phyloP scores from a whole-genome alignment of 2,797 vertebrate species.

The Agapornis canus region DNA sequence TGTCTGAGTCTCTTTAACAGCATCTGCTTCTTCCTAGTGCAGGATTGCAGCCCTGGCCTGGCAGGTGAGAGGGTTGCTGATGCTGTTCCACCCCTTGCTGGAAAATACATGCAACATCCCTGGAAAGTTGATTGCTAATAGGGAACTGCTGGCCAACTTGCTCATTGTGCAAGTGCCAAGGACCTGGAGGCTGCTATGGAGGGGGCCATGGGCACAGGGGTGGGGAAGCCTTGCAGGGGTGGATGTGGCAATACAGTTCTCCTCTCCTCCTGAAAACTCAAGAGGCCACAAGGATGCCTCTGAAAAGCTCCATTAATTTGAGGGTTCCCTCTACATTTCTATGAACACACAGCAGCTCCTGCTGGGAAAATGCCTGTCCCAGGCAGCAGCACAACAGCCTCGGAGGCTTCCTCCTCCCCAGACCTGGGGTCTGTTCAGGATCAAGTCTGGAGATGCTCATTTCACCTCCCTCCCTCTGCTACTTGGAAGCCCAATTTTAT shows the following conservation, averaged over 20 bases:
- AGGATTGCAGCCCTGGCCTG: neutral
- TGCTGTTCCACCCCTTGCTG: constrained; percentile 5
- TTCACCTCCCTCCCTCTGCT: neutral
- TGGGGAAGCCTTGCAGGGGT: neutral
- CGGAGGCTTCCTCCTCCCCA: neutral
- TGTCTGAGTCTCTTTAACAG: neutral
- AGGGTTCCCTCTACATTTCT: neutral
- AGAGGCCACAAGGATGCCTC: neutral
- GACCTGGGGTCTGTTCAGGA: neutral
- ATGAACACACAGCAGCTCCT: neutral
- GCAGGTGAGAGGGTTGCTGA: neutral
- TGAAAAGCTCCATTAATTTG: neutral
- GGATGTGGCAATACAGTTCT: neutral
- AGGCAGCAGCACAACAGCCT: neutral
- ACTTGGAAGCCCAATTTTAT: fast-evolving
- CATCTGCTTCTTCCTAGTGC: neutral
- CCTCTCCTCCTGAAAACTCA: neutral
- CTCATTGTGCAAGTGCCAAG: neutral
- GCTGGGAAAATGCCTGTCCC: neutral
- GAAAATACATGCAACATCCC: constrained; percentile 56
- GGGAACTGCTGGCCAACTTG: constrained; percentile 12
- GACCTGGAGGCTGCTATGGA: neutral
- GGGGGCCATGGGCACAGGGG: neutral
- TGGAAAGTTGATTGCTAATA: constrained; percentile 18
- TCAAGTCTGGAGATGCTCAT: neutral